Base-by-base conservation (phyloP, 2,113 vertebrate genomes). In the Chloropsis cyanopogon region DNA sequence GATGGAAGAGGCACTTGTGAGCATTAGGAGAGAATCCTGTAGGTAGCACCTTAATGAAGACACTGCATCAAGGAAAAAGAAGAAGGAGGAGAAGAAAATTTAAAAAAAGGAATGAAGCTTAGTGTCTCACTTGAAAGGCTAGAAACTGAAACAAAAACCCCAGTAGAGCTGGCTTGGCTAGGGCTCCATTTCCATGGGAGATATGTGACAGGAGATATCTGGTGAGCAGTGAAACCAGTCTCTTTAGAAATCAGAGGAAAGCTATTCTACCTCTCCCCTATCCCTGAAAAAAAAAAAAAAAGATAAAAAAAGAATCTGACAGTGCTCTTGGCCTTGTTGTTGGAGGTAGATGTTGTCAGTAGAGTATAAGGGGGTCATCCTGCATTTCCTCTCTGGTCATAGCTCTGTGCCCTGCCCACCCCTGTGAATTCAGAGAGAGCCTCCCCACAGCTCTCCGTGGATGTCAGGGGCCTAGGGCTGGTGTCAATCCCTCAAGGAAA, bases 31-130 rank as follows among this genome's bases (percentile, higher is more conserved):
- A 83, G 64, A 91, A 88, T 87, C 73, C 88, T 86, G 68, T 41
- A 88, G 88, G 75, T 69, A 88, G 64, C 22, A 72, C 83, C 92
- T 93, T 92, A 88, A 95, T 86, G 81, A 91, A 82, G 54, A 39
- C 33, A 82, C 33, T 60, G 56, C 37, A 84, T 63, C 47, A 71
- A 75, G 69, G 50, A 59, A 83, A 75, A 88, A 35, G 35, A 65
- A 59, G 12, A 79, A 72, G 20, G 9, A 80, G 17, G 12, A 70
- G 11, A 79, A 25, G 53, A 84, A 94, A 85, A 86, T 37, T 14
- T n/a, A n/a, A 83, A 88, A 90, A 86, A 65, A 82, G 35, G 61
- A 90, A 88, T 82, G 73, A 84, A 86, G 22, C 10, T 81, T 66
- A 66, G 28, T 23, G 41, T 52, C 46, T 75, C 80, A 53, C 41